Evolutionary conservation across 2,797 vertebrate genomes (phyloP).

Genomic region (Melanotaenia pygmaea): DNA sequence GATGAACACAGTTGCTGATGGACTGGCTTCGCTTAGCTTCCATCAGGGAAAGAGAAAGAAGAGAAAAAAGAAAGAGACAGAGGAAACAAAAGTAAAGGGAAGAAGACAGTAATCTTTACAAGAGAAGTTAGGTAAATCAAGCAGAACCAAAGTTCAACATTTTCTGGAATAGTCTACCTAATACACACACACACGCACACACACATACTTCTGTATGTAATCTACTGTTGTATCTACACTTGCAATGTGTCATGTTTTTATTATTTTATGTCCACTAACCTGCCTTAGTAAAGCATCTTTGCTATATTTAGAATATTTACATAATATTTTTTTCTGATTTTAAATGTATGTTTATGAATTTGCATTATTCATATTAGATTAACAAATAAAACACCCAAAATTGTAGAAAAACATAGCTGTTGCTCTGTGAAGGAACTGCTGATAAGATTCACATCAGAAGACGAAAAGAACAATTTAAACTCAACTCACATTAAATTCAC

Average conservation of each 20-base stretch:
- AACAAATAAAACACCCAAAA: neutral
- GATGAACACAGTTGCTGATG: conserved; percentile 99
- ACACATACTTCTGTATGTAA: too few species aligned
- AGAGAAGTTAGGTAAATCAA: conserved; percentile 2
- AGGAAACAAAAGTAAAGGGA: conserved; percentile 55
- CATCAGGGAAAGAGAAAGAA: conserved; percentile 81
- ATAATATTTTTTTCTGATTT: too few species aligned
- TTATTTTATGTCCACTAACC: too few species aligned
- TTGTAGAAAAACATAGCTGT: neutral
- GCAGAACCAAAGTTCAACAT: neutral
- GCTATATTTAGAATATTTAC: too few species aligned
- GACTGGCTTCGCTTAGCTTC: conserved; percentile 99
- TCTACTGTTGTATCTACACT: too few species aligned
- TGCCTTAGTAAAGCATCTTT: too few species aligned
- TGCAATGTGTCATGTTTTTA: too few species aligned
- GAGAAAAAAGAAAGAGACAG: conserved; percentile 65
- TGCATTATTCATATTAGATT: neutral
- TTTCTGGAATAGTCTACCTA: too few species aligned
- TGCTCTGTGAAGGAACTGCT: neutral
- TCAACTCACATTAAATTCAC: neutral
- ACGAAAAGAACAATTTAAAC: too few species aligned
- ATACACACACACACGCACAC: too few species aligned
- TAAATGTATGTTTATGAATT: neutral
- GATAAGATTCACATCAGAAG: too few species aligned
- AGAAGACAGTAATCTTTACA: conserved; percentile 54